Evolutionary conservation across 37 sponge, comb jelly and placozoan species (phyloP), one percentile per base, ranked within the genome.

Genomic region (Lycopodina hypogea): DNA sequence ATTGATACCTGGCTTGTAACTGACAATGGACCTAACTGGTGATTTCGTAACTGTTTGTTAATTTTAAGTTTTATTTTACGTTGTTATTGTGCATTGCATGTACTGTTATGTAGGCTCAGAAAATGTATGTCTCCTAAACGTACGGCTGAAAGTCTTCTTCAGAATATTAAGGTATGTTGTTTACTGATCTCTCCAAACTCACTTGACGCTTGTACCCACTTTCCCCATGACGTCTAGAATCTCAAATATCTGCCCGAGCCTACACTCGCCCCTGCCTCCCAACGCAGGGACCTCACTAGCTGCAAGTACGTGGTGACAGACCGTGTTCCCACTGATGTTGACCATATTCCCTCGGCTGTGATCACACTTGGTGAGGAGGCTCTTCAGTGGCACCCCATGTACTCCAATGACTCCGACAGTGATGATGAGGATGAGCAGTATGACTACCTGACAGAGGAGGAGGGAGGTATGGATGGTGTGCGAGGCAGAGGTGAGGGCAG

Each of bases 271-370:
- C 87, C 87, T 2, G 34, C 21, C 34, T 30, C 69, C 2, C 8
- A 34, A 4, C 62, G 34, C 32, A 19, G 36, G 11, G 48, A 14
- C 3, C 33, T 87, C 21, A 61, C 77, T 17, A 52, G 56, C 45
- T 19, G 45, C 0, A 76, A 87, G 39, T 87, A 53, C 62, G 32
- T 42, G 37, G 66, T 87, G 0, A 29, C 60, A 0, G 81, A 87
- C 23, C 36, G 42, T 17, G 52, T 87, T 0, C 69, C 80, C 42
- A 80, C 87, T 8, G 87, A 87, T 18, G 37, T 58, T 22, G 68
- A 53, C 34, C 37, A 29, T 22, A 33, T 75, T 19, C 56, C 79
- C 48, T 74, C 66, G 19, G 58, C 62, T n/a, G 33, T 35, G 0
- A 63, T 83, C 36, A 33, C 28, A 22, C 69, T 83, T 14, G 75